phyloP scores from a whole-genome alignment of 2,113 vertebrate species.

The Parus major region DNA sequence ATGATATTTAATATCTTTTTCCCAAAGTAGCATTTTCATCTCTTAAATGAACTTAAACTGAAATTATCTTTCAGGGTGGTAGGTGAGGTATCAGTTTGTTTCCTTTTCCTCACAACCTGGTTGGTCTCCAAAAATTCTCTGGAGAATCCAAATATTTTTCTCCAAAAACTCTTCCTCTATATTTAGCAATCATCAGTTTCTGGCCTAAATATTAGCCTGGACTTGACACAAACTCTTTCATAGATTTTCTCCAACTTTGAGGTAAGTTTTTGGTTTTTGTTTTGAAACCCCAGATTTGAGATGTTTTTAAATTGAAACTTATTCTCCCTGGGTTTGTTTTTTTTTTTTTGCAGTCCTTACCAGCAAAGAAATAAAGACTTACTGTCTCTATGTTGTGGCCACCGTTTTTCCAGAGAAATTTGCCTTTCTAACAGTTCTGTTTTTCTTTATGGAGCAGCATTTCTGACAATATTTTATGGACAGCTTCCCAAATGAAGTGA shows the following conservation, averaged over 20 bases:
- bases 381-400: neutral
- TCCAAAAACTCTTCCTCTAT: neutral
- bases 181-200: neutral
- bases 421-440: neutral
- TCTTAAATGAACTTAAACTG: neutral
- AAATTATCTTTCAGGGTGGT: neutral
- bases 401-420: neutral
- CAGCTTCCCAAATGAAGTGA: neutral
- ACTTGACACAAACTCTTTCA: neutral
- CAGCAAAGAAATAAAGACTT: no score
- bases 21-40: neutral
- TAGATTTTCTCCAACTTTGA: neutral
- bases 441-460: neutral
- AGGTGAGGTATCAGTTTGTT: neutral
- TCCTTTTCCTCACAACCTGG: neutral
- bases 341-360: neutral
- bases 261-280: neutral
- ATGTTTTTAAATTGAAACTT: neutral
- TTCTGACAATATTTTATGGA: neutral
- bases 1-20: neutral
- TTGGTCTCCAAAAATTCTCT: neutral
- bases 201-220: neutral
- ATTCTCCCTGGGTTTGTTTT: neutral
- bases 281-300: neutral
- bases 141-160: no score